Base-by-base conservation (phyloP, 2,888 invertebrate species). In the Euphydryas editha region DNA sequence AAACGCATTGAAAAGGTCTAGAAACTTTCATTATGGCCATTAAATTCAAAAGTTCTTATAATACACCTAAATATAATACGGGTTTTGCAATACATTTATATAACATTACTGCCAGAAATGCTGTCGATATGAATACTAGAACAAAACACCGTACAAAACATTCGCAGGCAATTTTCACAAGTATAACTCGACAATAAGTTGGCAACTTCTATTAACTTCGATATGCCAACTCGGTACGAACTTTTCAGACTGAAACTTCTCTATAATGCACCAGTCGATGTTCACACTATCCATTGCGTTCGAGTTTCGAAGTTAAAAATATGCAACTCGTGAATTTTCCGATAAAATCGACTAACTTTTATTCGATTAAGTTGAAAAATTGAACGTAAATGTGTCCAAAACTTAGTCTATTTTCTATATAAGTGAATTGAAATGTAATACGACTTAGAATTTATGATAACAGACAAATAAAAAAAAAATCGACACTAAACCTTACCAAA, bases 181-280 rank as follows among this genome's bases (percentile, higher is more conserved):
- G 49, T 49, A 49, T 37, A 61, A 59, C 55, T 59, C 42, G 61
- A 24, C 47, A 47, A 44, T 47, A 60, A 71, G 65, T 68, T 59
- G 60, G 47, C 51, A 70, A 73, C 70, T 67, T 69, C 60, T 68
- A 54, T 54, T 54, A 72, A 75, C 73, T 73, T 72, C 63, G 72
- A 75, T 74, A 77, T 75, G 75, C 74, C 76, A 75, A 74, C 68
- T 72, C 69, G 64, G 62, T 54, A 36, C 36, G 70, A 77, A 76
- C 73, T 76, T 77, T 69, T 66, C 73, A 75, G 74, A 75, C 76
- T 67, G 71, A 64, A 67, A 67, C 64, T 69, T 67, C 39, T 49
- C n/a, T 54, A 63, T 61, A 63, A 67, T 60, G 63, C 61, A 66
- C 61, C 58, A 51, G 58, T 44, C 62, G 68, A 55, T 69, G 69